These are phyloP conservation scores for Lepas anatifera DNA, from an alignment of 2,888 invertebrate genomes.

Conservation along the genomic window DNA sequence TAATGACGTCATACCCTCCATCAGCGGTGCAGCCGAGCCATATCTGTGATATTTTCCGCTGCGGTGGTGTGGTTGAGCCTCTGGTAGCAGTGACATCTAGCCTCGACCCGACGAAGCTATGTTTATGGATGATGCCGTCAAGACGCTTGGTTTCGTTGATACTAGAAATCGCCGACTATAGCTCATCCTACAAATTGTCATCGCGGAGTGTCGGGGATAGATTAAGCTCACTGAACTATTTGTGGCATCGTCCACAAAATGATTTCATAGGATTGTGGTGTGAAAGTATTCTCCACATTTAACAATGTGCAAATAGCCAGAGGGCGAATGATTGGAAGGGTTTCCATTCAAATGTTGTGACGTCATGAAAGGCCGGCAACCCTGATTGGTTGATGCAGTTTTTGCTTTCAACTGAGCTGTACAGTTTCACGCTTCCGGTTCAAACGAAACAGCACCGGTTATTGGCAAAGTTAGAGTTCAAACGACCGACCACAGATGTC, in stretches of 20 bases:
- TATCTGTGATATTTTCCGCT: constrained; percentile 1
- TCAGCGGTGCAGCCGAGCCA: too few relatives aligned
- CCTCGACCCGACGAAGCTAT: background rate
- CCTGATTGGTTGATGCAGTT: background rate
- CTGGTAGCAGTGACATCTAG: background rate
- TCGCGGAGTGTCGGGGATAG: background rate
- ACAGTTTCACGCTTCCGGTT: background rate
- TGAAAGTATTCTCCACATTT: too few relatives aligned
- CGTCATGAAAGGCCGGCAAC: background rate
- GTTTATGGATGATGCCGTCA: background rate
- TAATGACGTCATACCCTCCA: too few relatives aligned
- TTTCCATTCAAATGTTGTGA: too few relatives aligned
- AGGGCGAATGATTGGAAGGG: too few relatives aligned
- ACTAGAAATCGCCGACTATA: background rate
- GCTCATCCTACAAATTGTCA: background rate
- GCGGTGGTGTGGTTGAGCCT: background rate
- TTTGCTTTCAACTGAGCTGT: background rate
- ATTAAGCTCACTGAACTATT: constrained; percentile 8
- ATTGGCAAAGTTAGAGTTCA: background rate
- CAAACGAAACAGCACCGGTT: background rate
- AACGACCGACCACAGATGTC: background rate
- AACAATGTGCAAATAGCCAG: too few relatives aligned
- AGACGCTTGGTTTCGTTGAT: background rate
- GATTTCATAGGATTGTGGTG: too few relatives aligned
- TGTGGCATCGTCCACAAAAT: too few relatives aligned